These are phyloP conservation scores for Theristicus caerulescens DNA, from an alignment of 2,113 vertebrate species.

Conservation along the genomic window DNA sequence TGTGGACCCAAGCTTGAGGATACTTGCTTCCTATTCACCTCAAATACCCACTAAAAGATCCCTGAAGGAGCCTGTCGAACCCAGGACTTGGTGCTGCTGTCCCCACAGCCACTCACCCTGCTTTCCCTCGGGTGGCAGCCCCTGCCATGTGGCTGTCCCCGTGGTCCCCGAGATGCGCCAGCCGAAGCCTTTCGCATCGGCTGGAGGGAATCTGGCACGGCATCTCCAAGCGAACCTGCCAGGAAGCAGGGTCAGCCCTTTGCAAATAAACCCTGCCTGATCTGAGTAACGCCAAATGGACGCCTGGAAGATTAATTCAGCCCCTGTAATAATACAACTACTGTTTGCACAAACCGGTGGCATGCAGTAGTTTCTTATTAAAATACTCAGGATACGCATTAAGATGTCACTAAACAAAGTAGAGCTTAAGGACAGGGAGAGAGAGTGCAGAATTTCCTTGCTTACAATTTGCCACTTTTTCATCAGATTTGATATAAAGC, in stretches of 20 bases:
- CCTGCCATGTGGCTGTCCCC: neutral
- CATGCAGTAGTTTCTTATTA: slow-evolving; percentile 33
- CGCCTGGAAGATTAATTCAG: slow-evolving; percentile 52
- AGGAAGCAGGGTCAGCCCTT: slow-evolving; percentile 59
- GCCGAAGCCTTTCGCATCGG: neutral
- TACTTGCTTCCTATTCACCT: neutral
- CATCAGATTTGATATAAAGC: neutral
- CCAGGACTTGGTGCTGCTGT: neutral
- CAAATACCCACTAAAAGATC: neutral
- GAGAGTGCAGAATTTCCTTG: neutral
- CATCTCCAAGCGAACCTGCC: slow-evolving; percentile 20
- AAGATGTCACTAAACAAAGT: neutral
- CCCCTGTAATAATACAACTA: slow-evolving; percentile 46
- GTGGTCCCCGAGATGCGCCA: neutral
- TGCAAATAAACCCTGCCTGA: slow-evolving; percentile 60
- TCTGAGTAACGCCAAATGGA: slow-evolving; percentile 45
- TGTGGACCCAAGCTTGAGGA: neutral
- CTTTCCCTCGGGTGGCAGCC: neutral
- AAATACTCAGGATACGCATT: neutral
- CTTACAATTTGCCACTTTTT: neutral
- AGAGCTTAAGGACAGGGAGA: neutral
- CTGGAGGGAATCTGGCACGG: neutral
- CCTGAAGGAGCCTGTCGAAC: neutral
- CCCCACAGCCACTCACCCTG: neutral
- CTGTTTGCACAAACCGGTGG: slow-evolving; percentile 50